Evolutionary conservation across 2,113 vertebrate genomes (phyloP).

Genomic region (Boulengeromyrus knoepffleri): DNA sequence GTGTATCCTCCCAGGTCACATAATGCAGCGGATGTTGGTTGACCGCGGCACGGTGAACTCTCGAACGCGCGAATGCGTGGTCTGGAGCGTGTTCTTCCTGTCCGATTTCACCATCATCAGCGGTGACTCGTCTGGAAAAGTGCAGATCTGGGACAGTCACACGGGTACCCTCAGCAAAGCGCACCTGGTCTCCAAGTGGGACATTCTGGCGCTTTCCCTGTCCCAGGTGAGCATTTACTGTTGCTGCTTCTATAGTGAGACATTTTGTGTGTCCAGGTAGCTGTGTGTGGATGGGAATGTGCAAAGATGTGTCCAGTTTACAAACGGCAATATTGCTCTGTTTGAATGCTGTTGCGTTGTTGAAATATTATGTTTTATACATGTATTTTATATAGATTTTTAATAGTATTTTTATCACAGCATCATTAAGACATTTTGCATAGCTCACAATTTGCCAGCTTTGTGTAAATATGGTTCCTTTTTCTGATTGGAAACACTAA

Average conservation of each 20-base stretch:
- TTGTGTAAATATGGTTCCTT: not conserved
- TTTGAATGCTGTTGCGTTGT: not conserved
- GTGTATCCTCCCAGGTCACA: slow-evolving; percentile 56
- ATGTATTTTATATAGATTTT: not conserved
- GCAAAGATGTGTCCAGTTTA: not conserved
- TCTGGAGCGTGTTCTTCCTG: slow-evolving; percentile 82
- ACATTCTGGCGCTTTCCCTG: slow-evolving; percentile 66
- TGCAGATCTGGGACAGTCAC: slow-evolving; percentile 84
- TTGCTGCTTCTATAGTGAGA: not conserved
- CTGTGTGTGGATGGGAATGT: not conserved
- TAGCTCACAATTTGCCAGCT: not conserved
- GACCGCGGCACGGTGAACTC: slow-evolving; percentile 54
- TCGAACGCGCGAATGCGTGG: slow-evolving; percentile 62
- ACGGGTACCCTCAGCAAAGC: slow-evolving; percentile 71
- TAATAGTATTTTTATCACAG: not conserved
- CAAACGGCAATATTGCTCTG: not conserved
- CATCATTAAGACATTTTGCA: not conserved
- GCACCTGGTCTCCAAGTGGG: slow-evolving; percentile 71
- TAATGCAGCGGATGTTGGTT: slow-evolving; percentile 68
- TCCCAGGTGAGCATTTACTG: slow-evolving; percentile 61
- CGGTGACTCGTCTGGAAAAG: slow-evolving; percentile 78
- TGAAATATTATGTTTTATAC: not conserved
- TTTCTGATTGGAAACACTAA: not conserved
- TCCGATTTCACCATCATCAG: slow-evolving; percentile 71
- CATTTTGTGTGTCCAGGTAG: not conserved